Evolutionary conservation across 2,113 vertebrate genomes (phyloP), one percentile per base, ranked within the genome.

Genomic region (Nesogale talazaci): DNA sequence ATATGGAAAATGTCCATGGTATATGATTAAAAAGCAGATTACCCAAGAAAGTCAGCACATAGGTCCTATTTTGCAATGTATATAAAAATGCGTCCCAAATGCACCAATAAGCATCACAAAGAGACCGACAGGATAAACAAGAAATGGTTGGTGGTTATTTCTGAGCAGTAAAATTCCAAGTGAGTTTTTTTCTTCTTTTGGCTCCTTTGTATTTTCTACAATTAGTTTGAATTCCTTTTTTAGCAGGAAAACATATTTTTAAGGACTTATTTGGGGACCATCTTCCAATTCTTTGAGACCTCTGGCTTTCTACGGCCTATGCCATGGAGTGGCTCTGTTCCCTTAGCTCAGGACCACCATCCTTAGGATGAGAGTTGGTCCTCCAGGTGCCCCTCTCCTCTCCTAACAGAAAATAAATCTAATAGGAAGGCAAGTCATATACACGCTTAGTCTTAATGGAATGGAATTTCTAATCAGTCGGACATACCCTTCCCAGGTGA

Each of bases 101-200:
- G 27, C 69, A 80, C 90, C 94, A 93, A 81, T 34, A 91, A 86
- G 86, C 84, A 86, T 25, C 88, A 84, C 86, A 90, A 81, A 84
- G 93, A 90, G 61, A 67, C 91, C 79, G 89, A 86, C 52, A 94
- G 95, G 94, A 94, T 93, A 96, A 94, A 95, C 87, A 95, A 25
- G 80, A 94, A 81, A 86, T 87, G 72, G 87, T 80, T 36, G 86
- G 89, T 65, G 75, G 95, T 89, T 95, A 95, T 94, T 93, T 93
- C 94, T 91, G 87, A 92, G 87, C 84, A 83, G 80, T 65, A 59
- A 93, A 76, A 88, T 90, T 92, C 90, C 86, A 90, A 95, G 83
- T 90, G 93, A 83, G 46, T 88, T 59, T 61, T 77, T 77, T 90
- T 65, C 89, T 80, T 80, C 65, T 96, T 94, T 95, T 76, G 89